Conservation (phyloP, 1,140 invertebrate species). For the Triops cancriformis region DNA sequence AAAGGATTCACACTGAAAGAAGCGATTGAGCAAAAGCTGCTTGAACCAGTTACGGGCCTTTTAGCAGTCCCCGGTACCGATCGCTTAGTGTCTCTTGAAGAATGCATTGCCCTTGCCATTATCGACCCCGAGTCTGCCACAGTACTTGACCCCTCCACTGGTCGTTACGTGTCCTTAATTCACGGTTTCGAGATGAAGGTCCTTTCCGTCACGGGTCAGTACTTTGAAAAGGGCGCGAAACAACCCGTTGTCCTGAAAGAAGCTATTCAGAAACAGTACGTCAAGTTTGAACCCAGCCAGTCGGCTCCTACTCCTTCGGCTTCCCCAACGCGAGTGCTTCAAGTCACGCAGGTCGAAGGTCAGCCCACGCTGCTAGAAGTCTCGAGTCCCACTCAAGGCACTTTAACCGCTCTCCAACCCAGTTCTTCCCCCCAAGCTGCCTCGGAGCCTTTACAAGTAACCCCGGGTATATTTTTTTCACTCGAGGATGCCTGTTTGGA, state of each 20-base stretch:
- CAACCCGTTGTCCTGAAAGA: conserved; percentile 61
- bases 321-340: conserved; percentile 17
- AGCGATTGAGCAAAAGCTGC: conserved; percentile 64
- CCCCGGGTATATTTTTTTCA: conserved; percentile 61
- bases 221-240: conserved; percentile 45
- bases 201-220: conserved; percentile 66
- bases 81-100: conserved; percentile 71
- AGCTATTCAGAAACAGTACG: conserved; percentile 59
- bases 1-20: conserved; percentile 70
- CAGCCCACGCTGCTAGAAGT: conserved; percentile 22
- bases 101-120: conserved; percentile 74
- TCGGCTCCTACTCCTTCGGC: neutral
- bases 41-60: conserved; percentile 69
- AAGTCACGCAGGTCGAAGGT: conserved; percentile 27
- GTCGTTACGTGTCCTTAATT: conserved; percentile 57
- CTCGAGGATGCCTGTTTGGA: conserved; percentile 33
- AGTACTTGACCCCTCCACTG: conserved; percentile 63
- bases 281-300: conserved; percentile 39
- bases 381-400: conserved; percentile 14
- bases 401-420: neutral
- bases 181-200: conserved; percentile 68
- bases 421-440: neutral
- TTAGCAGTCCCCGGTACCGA: conserved; percentile 82
- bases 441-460: conserved; percentile 35
- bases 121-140: conserved; percentile 70